A percentile compares a stretch with the other conserved stretches of the same genome.
Evolutionary conservation across 2,888 invertebrate species (phyloP).

Genomic region (Xestobium rufovillosum): DNA sequence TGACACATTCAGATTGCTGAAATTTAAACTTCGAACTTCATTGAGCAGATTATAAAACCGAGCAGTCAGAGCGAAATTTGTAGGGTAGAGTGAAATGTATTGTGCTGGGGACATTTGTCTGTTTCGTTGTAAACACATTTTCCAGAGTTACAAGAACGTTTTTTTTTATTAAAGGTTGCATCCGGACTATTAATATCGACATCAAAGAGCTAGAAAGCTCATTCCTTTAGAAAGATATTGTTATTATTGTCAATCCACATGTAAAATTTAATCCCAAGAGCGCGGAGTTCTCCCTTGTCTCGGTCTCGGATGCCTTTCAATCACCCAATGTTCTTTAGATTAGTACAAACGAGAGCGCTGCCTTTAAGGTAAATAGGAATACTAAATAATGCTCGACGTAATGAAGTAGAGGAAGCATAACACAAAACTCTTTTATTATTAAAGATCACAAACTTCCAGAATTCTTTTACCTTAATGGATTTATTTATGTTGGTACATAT

Average conservation of each 20-base stretch:
- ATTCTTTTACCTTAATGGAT: too few species aligned
- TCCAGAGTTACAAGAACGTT: too few species aligned
- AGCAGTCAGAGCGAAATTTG: too few species aligned
- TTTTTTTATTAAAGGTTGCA: too few species aligned
- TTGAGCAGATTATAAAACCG: too few species aligned
- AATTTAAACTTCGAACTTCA: too few species aligned
- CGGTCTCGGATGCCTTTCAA: conserved; percentile 36
- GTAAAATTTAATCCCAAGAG: conserved; percentile 44
- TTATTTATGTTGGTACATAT: too few species aligned
- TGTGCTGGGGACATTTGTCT: too few species aligned
- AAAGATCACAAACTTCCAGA: conserved; percentile 34
- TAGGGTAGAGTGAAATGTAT: too few species aligned
- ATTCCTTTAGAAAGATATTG: conserved; percentile 42
- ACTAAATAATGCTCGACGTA: conserved; percentile 38
- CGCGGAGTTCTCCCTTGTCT: conserved; percentile 26
- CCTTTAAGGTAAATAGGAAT: conserved; percentile 39
- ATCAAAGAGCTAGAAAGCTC: conserved; percentile 40
- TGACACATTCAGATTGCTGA: too few species aligned
- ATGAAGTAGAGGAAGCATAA: conserved; percentile 36
- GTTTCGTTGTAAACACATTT: too few species aligned
- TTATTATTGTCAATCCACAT: conserved; percentile 45
- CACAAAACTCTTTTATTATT: conserved; percentile 34
- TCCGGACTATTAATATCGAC: conserved; percentile 42
- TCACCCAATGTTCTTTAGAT: conserved; percentile 40
- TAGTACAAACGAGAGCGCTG: conserved; percentile 38